phyloP scores from a whole-genome alignment of 2,113 vertebrate genomes.

The Phaetusa simplex region DNA sequence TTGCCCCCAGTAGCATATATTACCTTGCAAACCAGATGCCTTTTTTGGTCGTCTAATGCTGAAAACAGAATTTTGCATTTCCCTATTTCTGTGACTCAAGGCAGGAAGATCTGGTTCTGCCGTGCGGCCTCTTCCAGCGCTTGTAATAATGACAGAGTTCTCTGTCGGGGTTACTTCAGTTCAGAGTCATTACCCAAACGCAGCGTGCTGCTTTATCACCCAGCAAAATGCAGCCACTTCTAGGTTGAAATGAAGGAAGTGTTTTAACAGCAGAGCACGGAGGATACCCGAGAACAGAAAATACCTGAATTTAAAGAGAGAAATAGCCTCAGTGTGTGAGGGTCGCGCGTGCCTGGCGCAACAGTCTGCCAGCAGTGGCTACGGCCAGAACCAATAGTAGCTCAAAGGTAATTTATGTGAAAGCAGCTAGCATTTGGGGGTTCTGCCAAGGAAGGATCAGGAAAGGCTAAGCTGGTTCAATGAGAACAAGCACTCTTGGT shows the following conservation, averaged over 20 bases:
- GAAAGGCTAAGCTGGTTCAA: not conserved
- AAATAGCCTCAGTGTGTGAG: not conserved
- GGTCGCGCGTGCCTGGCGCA: accelerated
- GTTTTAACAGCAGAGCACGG: not conserved
- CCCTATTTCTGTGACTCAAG: not conserved
- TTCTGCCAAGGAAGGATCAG: not conserved
- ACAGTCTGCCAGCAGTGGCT: not conserved
- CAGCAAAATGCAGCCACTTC: not conserved
- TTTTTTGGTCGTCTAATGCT: not conserved
- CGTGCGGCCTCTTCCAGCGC: not conserved
- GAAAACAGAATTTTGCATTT: slow-evolving; percentile 26
- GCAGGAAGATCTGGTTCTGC: slow-evolving; percentile 8
- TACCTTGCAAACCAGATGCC: not conserved
- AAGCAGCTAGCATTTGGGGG: not conserved
- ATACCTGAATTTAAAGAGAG: not conserved
- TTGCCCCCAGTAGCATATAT: not conserved
- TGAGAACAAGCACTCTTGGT: not conserved
- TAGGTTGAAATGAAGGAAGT: not conserved
- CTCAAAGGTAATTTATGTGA: not conserved
- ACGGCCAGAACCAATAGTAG: not conserved
- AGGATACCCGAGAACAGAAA: not conserved
- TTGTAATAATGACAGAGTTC: not conserved
- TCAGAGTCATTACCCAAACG: not conserved
- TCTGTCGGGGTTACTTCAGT: slow-evolving; percentile 15
- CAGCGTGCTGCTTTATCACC: not conserved